Conservation (phyloP, 2,113 vertebrate species). For the Otus sunia region DNA sequence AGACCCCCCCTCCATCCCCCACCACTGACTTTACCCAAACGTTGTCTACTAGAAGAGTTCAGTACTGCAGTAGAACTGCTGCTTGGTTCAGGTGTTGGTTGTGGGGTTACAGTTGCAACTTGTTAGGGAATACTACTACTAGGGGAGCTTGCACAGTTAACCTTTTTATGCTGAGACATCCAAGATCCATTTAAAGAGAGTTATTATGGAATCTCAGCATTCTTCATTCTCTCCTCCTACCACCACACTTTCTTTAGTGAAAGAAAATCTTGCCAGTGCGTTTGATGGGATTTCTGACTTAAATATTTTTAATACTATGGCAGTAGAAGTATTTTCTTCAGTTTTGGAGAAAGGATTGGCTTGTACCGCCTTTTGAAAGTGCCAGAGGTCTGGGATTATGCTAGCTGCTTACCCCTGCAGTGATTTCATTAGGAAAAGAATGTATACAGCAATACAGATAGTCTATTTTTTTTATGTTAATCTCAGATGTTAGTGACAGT, state of each 20-base stretch:
- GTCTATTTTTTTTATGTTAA: neutral
- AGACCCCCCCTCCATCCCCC: accelerated
- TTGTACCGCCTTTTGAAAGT: neutral
- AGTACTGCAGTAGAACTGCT: neutral
- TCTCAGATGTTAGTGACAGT: neutral
- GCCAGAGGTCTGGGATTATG: neutral
- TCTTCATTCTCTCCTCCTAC: neutral
- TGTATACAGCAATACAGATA: neutral
- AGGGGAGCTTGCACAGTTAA: neutral
- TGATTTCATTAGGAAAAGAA: conserved; percentile 4
- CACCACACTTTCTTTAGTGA: neutral
- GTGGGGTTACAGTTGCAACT: neutral
- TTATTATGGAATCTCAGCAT: neutral
- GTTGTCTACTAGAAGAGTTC: no score
- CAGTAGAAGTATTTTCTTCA: neutral
- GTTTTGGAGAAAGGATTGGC: neutral
- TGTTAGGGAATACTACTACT: accelerated
- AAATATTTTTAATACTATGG: neutral
- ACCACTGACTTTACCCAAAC: accelerated
- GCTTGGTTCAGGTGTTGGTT: neutral
- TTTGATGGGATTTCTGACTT: neutral
- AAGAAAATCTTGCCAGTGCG: neutral
- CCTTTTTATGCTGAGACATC: neutral
- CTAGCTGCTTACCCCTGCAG: neutral
- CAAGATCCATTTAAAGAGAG: neutral